Evolutionary conservation across 2,888 invertebrate genomes (phyloP), one percentile per base, ranked within the genome.

Genomic region (Venusia cambrica): DNA sequence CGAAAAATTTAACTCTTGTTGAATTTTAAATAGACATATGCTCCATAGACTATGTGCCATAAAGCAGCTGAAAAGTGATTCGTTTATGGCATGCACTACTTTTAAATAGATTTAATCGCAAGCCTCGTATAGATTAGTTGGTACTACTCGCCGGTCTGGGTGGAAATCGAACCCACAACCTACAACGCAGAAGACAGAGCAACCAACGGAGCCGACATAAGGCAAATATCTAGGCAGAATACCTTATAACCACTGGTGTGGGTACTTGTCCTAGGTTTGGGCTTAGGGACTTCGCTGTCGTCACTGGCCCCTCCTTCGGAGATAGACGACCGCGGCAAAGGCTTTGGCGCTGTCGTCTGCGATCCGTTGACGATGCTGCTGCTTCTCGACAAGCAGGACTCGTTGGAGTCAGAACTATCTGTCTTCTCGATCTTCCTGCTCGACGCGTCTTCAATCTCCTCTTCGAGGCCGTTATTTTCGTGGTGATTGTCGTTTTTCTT

Each of bases 231-330:
- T 17, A 13, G n/a, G 4, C n/a, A 21, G n/a, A 53, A 51, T 85
- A 95, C 95, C 95, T 95, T 95, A 69, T 95, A 95, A 71, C 94
- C 92, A 50, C 92, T 90, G 20, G 91, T 89, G 2, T 90, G 88
- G 36, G 83, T 79, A 6, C 89, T 90, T 5, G 94, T 94, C 69
- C 95, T 89, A 3, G 95, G 94, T 60, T 92, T 92, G 5, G 93
- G 92, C 35, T 84, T 84, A 0, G 87, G 79, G 0, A 73, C 73
- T 48, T 85, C 87, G 2, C 60, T 59, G 14, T 90, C 90, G 13
- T 90, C 89, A 4, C 70, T 62, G 1, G 84, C 69, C 0, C 88
- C 89, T 1, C 89, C 88, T 57, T 94, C 94, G 1, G 93, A 92
- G 35, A 95, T 89, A 5, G 94, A 94, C 0, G 93, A 92, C 54